phyloP scores from a whole-genome alignment of 64 coral and sea anemone species.

The Dendrophyllia cribrosa region DNA sequence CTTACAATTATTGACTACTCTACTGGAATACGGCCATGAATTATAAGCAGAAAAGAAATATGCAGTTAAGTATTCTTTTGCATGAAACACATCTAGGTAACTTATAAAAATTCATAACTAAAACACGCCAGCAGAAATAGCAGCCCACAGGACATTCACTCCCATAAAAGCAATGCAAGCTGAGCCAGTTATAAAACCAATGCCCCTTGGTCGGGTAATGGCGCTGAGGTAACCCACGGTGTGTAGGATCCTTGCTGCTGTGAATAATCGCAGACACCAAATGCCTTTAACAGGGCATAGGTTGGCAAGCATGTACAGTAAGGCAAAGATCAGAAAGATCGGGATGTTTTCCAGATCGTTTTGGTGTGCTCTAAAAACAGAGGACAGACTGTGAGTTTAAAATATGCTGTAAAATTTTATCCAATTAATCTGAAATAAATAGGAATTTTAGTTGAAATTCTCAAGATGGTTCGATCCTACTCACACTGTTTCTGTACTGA shows the following conservation, averaged over 20 bases:
- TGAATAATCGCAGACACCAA: constrained; percentile 77
- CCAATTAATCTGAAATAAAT: no score
- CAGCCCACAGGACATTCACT: constrained; percentile 38
- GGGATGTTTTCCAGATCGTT: constrained; percentile 87
- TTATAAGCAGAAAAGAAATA: no score
- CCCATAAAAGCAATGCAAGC: constrained; percentile 26
- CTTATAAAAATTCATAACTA: neutral
- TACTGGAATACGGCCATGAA: no score
- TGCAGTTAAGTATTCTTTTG: no score
- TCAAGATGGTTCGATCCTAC: no score
- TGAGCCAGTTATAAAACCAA: neutral
- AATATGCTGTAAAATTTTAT: no score
- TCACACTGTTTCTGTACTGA: no score
- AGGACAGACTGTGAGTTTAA: neutral
- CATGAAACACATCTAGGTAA: no score
- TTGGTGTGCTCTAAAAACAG: constrained; percentile 58
- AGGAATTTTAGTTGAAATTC: no score
- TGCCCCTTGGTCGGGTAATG: constrained; percentile 1
- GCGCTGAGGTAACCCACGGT: constrained; percentile 70
- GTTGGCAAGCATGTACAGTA: constrained; percentile 57
- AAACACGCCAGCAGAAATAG: constrained; percentile 21
- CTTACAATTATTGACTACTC: no score
- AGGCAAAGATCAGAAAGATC: constrained; percentile 64
- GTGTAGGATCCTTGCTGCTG: constrained; percentile 63
- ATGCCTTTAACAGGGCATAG: constrained; percentile 50